These are phyloP conservation scores for Myiozetetes cayanensis DNA, from an alignment of 2,113 vertebrate species.

Conservation along the genomic window DNA sequence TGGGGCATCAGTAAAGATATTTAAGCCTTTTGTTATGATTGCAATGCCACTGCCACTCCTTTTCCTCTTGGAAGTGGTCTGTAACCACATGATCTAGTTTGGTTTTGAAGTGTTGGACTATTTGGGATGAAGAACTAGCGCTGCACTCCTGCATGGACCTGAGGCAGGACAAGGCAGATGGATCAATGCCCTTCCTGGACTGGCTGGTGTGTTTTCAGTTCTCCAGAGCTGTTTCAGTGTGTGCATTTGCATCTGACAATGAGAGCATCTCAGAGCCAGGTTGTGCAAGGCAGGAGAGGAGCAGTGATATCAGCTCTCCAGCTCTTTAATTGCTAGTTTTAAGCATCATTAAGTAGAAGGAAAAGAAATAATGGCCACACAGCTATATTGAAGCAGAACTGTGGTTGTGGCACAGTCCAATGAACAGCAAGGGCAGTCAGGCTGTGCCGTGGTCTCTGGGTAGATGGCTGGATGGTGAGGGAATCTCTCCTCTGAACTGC, in stretches of 20 bases:
- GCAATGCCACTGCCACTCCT: background rate
- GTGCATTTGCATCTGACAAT: background rate
- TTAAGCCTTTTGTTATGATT: background rate
- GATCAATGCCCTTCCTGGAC: background rate
- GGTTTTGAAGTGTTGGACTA: background rate
- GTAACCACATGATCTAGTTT: background rate
- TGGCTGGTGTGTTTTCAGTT: background rate
- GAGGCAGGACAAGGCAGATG: background rate
- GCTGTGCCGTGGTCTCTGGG: background rate
- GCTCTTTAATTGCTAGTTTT: background rate
- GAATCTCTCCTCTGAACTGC: background rate
- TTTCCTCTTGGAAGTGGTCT: background rate
- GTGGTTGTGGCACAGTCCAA: background rate
- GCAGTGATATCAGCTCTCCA: background rate
- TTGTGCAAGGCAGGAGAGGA: background rate
- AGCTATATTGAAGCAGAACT: background rate
- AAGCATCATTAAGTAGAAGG: background rate
- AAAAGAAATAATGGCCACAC: background rate
- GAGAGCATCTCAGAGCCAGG: background rate
- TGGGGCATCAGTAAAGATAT: background rate
- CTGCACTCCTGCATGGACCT: background rate
- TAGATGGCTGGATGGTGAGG: fast-evolving
- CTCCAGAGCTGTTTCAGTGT: background rate
- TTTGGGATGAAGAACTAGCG: background rate
- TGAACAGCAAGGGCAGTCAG: background rate